Conservation (phyloP, 1,140 invertebrate species). For the Lucilia sericata region DNA sequence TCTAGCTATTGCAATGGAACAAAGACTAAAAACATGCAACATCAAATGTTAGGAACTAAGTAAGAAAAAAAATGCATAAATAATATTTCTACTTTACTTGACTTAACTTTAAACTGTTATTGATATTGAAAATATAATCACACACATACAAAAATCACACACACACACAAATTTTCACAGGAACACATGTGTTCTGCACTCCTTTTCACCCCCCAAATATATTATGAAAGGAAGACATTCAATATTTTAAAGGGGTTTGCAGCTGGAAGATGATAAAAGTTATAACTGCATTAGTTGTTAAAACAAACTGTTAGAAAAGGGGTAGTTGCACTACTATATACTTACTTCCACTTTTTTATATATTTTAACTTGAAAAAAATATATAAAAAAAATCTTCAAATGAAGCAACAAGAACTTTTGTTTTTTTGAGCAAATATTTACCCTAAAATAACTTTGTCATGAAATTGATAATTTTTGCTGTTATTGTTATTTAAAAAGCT, state of each 20-base stretch:
- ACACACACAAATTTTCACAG: neutral
- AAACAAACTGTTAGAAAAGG: neutral
- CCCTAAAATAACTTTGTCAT: slow-evolving; percentile 31
- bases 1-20: no score
- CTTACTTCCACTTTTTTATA: no score
- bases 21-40: neutral
- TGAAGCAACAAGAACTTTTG: no score
- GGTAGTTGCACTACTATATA: neutral
- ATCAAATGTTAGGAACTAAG: neutral
- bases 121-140: slow-evolving; percentile 47
- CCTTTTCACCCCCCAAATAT: neutral
- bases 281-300: slow-evolving; percentile 41
- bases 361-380: no score
- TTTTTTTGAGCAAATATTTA: slow-evolving; percentile 13
- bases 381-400: no score
- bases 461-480: slow-evolving; percentile 33
- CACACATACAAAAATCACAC: no score
- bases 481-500: neutral
- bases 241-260: neutral
- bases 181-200: neutral
- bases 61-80: neutral
- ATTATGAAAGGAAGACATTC: neutral
- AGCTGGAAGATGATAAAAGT: neutral
- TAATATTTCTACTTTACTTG: neutral
- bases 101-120: slow-evolving; percentile 44